Base-by-base conservation (phyloP, 1,140 invertebrate genomes). In the Mya arenaria region DNA sequence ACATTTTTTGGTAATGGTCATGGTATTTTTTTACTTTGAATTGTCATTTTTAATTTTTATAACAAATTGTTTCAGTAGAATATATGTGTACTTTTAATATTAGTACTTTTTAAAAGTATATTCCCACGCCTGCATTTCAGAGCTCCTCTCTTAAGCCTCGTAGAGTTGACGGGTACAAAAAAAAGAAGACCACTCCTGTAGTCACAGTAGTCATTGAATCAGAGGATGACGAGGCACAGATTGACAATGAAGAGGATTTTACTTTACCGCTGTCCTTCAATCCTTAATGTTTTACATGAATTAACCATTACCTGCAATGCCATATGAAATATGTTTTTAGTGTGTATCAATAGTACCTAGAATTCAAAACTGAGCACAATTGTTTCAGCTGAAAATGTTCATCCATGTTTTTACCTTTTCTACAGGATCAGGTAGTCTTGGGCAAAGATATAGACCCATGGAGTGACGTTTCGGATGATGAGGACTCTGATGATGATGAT, bases 1-100 rank as follows among this genome's bases (percentile, higher is more conserved):
- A 37, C 32, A 56, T 37, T 73, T 73, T 25, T n/a, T 73, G 71
- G 71, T 73, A n/a, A n/a, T n/a, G n/a, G n/a, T n/a, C n/a, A n/a
- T n/a, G n/a, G n/a, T n/a, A n/a, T n/a, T n/a, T n/a, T n/a, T n/a
- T n/a, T n/a, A n/a, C n/a, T n/a, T n/a, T n/a, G n/a, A n/a, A n/a
- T n/a, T n/a, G n/a, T n/a, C n/a, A n/a, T n/a, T n/a, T n/a, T n/a
- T n/a, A n/a, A n/a, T n/a, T n/a, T n/a, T n/a, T n/a, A n/a, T n/a
- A n/a, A n/a, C n/a, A n/a, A n/a, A n/a, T n/a, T n/a, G n/a, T n/a
- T n/a, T n/a, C n/a, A n/a, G n/a, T n/a, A n/a, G n/a, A n/a, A n/a
- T n/a, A n/a, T n/a, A n/a, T n/a, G n/a, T n/a, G n/a, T n/a, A n/a
- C n/a, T n/a, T n/a, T n/a, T n/a, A n/a, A n/a, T n/a, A n/a, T n/a